These are phyloP conservation scores for Drosophila buzzatii DNA, from an alignment of 2,888 invertebrate genomes.

Conservation along the genomic window DNA sequence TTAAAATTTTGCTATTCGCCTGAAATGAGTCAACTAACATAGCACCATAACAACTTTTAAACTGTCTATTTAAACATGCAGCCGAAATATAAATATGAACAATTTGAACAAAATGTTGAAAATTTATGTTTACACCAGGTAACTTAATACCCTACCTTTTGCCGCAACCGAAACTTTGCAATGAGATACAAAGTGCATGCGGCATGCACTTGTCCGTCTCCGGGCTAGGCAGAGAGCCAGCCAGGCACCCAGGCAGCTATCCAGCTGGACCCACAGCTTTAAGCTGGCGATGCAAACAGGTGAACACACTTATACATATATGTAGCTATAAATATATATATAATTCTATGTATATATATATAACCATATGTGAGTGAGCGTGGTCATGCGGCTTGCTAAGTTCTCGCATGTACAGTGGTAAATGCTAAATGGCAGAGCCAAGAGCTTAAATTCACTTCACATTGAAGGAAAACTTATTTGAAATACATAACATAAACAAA, in stretches of 20 bases:
- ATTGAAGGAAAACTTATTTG: slow-evolving; percentile 60
- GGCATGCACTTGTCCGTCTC: background rate
- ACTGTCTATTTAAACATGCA: slow-evolving; percentile 30
- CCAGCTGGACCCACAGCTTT: slow-evolving; percentile 39
- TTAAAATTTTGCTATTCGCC: slow-evolving; percentile 42
- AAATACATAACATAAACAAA: slow-evolving; percentile 27
- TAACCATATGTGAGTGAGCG: slow-evolving; percentile 6
- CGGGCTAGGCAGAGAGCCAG: background rate
- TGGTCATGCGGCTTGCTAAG: slow-evolving; percentile 51
- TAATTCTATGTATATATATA: slow-evolving; percentile 1
- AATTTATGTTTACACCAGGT: slow-evolving; percentile 53
- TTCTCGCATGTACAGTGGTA: slow-evolving; percentile 38
- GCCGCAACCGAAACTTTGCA: slow-evolving; percentile 17
- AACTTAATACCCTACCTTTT: slow-evolving; percentile 50
- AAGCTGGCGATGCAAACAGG: slow-evolving; percentile 70
- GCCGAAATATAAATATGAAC: slow-evolving; percentile 44
- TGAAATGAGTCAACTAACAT: slow-evolving; percentile 29
- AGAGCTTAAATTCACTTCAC: slow-evolving; percentile 69
- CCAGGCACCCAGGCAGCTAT: background rate
- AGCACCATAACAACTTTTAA: slow-evolving; percentile 7
- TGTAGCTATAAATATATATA: slow-evolving; percentile 3
- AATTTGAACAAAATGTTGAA: slow-evolving; percentile 60
- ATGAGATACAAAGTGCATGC: slow-evolving; percentile 47
- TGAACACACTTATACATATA: slow-evolving; percentile 44
- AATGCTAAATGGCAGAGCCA: slow-evolving; percentile 25